A percentile compares a stretch with the other conserved stretches of the same genome.
phyloP scores from a whole-genome alignment of 1,140 invertebrate genomes.

The Geopemphigus sp. region DNA sequence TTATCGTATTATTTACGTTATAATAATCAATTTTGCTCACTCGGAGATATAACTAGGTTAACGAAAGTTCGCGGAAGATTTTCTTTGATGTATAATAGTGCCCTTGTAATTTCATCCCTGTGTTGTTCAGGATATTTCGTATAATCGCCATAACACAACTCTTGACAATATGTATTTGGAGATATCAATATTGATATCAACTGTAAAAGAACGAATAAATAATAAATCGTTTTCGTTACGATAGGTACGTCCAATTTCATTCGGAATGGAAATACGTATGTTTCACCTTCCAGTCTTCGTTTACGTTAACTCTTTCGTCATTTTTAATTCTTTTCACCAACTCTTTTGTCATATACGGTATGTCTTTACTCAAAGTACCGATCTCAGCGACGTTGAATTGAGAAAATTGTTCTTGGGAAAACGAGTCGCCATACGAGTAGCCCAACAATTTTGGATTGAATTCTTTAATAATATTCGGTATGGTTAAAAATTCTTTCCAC shows the following conservation, averaged over 20 bases:
- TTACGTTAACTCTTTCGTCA: slow-evolving; percentile 62
- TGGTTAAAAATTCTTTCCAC: slow-evolving; percentile 61
- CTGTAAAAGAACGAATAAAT: slow-evolving; percentile 54
- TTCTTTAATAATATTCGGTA: slow-evolving; percentile 63
- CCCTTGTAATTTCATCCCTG: slow-evolving; percentile 54
- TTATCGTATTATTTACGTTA: not conserved
- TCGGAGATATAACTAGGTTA: not conserved
- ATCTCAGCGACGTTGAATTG: slow-evolving; percentile 65
- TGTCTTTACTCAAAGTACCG: slow-evolving; percentile 62
- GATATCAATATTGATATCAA: slow-evolving; percentile 68
- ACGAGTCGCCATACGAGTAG: slow-evolving; percentile 59
- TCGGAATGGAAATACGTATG: too few species aligned
- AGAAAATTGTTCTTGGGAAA: slow-evolving; percentile 57
- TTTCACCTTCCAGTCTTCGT: slow-evolving; percentile 68
- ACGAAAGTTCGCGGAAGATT: not conserved
- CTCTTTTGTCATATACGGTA: slow-evolving; percentile 63
- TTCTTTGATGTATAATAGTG: not conserved
- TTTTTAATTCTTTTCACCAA: slow-evolving; percentile 63
- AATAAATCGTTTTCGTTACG: too few species aligned
- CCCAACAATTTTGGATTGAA: slow-evolving; percentile 66
- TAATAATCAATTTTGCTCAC: not conserved
- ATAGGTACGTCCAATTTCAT: too few species aligned
- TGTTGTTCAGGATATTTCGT: slow-evolving; percentile 56
- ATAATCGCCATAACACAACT: slow-evolving; percentile 61
- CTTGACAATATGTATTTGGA: slow-evolving; percentile 67